These are phyloP conservation scores for Macroglossus sobrinus DNA, from an alignment of 2,113 vertebrate species.

Conservation along the genomic window DNA sequence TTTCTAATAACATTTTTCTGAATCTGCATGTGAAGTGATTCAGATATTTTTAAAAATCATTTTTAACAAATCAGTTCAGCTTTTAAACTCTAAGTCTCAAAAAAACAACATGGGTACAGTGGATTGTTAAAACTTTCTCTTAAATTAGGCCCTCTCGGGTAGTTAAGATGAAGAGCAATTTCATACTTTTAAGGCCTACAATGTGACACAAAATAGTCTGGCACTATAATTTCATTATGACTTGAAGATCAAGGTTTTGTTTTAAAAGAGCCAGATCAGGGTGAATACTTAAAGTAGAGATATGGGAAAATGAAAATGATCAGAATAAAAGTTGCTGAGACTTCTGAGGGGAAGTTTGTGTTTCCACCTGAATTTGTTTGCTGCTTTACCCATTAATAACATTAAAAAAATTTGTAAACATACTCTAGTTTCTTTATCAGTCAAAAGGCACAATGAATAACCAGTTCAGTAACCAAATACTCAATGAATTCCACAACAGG, in stretches of 20 bases:
- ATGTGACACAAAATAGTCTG: not conserved
- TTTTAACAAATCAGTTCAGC: not conserved
- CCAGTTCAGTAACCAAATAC: not conserved
- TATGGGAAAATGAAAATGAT: not conserved
- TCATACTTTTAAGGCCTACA: not conserved
- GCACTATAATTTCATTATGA: not conserved
- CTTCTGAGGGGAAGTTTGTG: not conserved
- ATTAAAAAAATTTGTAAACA: not conserved
- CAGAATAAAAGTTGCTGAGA: not conserved
- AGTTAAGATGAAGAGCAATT: not conserved
- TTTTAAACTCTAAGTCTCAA: not conserved
- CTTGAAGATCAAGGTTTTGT: conserved; percentile 25
- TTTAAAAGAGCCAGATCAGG: not conserved
- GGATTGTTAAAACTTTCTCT: not conserved
- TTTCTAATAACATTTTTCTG: not conserved
- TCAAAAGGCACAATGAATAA: not conserved
- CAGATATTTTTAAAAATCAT: not conserved
- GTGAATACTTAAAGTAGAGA: not conserved
- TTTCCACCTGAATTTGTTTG: not conserved
- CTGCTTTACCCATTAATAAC: conserved; percentile 28
- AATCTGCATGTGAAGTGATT: not conserved
- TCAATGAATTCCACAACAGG: conserved; percentile 7
- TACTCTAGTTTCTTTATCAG: not conserved
- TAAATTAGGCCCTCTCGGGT: not conserved
- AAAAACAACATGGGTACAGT: not conserved